phyloP scores from a whole-genome alignment of 2,113 vertebrate genomes.

The Colaptes auratus region DNA sequence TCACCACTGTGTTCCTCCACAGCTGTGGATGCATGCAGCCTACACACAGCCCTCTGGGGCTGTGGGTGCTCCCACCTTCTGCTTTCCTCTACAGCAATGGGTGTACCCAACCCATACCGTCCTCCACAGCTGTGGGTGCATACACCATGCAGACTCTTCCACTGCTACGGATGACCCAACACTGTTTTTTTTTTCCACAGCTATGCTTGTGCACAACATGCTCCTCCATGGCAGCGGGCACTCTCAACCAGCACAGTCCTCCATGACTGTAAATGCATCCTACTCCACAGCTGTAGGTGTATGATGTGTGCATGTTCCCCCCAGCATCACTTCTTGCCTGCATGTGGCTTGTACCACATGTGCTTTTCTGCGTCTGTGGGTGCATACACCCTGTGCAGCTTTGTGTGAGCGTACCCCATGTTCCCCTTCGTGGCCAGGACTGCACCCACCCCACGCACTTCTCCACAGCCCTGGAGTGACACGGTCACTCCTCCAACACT shows the following conservation, averaged over 20 bases:
- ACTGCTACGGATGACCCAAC: neutral
- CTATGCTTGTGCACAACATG: neutral
- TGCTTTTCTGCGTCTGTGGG: rapidly evolving
- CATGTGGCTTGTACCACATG: rapidly evolving
- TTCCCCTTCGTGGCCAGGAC: neutral
- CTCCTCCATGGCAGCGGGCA: neutral
- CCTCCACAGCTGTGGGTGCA: neutral
- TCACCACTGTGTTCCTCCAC: neutral
- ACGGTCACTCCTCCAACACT: rapidly evolving
- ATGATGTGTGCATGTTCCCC: neutral
- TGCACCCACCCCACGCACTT: rapidly evolving
- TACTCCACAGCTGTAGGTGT: neutral
- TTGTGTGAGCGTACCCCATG: rapidly evolving
- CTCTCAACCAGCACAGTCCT: rapidly evolving
- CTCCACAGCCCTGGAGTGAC: rapidly evolving
- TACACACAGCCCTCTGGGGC: neutral
- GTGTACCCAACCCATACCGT: neutral
- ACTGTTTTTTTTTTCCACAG: neutral
- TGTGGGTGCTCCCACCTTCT: neutral
- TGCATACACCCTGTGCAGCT: rapidly evolving
- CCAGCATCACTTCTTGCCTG: too few relatives aligned
- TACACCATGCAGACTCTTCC: rapidly evolving
- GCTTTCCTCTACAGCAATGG: rapidly evolving
- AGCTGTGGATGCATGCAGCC: neutral
- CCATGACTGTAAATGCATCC: rapidly evolving